Percentiles rank a stretch among this genome's conserved stretches.
Evolutionary conservation across 2,797 vertebrate genomes (phyloP).

Genomic region (Knipowitschia caucasica): DNA sequence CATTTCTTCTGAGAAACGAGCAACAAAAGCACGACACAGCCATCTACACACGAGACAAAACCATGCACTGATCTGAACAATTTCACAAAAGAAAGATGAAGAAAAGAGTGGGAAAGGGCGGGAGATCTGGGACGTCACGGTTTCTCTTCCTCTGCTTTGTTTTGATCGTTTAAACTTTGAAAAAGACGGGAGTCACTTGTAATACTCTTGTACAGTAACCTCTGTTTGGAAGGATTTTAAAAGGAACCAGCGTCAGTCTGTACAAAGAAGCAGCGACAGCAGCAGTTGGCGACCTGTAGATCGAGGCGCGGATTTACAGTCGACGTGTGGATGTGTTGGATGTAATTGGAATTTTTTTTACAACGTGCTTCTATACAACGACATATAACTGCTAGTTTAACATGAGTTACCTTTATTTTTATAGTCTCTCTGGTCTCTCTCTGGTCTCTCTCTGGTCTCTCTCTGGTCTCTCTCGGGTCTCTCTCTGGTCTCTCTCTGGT

Average conservation of each 20-base stretch:
- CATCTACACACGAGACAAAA: background rate
- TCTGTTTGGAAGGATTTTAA: constrained; percentile 43
- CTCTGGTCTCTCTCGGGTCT: too few relatives aligned
- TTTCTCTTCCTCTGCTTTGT: constrained; percentile 36
- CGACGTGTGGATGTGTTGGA: too few relatives aligned
- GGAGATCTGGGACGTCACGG: constrained; percentile 41
- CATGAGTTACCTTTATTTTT: too few relatives aligned
- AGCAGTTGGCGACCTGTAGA: background rate
- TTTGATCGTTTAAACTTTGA: constrained; percentile 67
- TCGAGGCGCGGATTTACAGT: too few relatives aligned
- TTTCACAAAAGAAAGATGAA: constrained; percentile 37
- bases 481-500: too few relatives aligned
- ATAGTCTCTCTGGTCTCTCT: too few relatives aligned
- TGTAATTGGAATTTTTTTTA: too few relatives aligned
- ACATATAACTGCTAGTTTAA: too few relatives aligned
- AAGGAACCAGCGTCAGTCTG: background rate
- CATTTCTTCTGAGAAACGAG: too few relatives aligned
- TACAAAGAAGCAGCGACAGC: constrained; percentile 14
- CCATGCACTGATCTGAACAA: constrained; percentile 13
- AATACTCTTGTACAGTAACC: constrained; percentile 56
- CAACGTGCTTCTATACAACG: too few relatives aligned
- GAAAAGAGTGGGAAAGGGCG: constrained; percentile 33
- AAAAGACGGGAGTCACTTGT: constrained; percentile 41
- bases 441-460: too few relatives aligned
- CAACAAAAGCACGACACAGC: too few relatives aligned